Base-by-base conservation (phyloP, 2,797 vertebrate genomes). In the Hippoglossus hippoglossus region DNA sequence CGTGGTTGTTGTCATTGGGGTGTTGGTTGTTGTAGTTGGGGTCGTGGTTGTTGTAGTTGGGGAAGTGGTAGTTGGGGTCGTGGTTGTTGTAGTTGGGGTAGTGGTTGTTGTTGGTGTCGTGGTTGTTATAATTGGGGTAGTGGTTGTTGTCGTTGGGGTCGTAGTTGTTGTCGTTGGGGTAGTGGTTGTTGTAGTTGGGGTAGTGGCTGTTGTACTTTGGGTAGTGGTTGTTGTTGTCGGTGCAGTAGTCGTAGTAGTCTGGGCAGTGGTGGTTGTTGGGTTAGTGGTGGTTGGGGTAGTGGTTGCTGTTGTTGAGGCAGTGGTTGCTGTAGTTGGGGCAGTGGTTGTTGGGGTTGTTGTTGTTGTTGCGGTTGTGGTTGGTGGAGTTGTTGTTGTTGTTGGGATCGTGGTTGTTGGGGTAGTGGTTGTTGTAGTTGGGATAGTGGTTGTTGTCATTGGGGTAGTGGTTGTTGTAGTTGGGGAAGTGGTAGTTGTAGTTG, bases 1-100 rank as follows among this genome's bases (percentile, higher is more conserved):
- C 6, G 1, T 0, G 1, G 0, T 0, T 0, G 49, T 22, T 34
- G 26, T 50, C 7, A 65, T 13, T 24, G 44, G 4, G 0, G 13
- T 0, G 8, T 19, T 25, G 0, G 44, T 9, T 8, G 21, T 51
- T 16, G 12, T 46, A 3, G 41, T 46, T 46, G 41, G 41, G 5
- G 15, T 5, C 4, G 41, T 46, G 15, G 41, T 44, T 46, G 41
- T 18, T 16, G 16, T 4, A 4, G 16, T 36, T 8, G 34, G 1
- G 4, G 34, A 2, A 0, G 41, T 46, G 3, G 41, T 15, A 15
- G 2, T 41, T 13, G 6, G 0, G 0, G 5, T 18, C 7, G 24
- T 21, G 66, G 26, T 15, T 31, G 44, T 26, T 26, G 25, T 26
- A 3, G 5, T 26, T 26, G 25, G 3, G 0, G 25, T 26, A 3